Conservation (phyloP, 35 echinoderm and acorn worm genomes). For the Chiridota heheva region DNA sequence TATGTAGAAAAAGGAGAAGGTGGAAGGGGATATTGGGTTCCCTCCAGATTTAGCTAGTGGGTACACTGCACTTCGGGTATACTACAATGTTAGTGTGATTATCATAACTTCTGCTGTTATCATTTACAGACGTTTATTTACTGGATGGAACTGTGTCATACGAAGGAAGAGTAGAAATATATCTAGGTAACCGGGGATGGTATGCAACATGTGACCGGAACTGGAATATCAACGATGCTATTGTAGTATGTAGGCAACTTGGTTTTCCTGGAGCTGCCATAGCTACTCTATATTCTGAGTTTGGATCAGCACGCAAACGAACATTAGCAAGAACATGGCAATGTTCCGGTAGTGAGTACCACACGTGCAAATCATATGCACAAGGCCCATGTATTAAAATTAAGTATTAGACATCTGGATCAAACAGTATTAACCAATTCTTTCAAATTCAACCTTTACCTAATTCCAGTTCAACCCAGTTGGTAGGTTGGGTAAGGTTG, state of each 20-base stretch:
- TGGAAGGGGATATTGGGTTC: no score
- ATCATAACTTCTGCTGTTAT: no score
- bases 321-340: conserved; percentile 47
- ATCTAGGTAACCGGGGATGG: conserved; percentile 66
- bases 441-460: no score
- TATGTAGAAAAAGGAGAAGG: no score
- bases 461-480: no score
- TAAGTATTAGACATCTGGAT: no score
- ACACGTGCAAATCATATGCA: neutral
- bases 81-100: no score
- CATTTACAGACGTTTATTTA: conserved; percentile 64
- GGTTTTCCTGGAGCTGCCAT: conserved; percentile 73
- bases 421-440: no score
- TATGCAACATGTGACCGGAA: conserved; percentile 64
- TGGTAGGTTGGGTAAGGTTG: no score
- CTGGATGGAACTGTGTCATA: conserved; percentile 51
- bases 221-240: conserved; percentile 75
- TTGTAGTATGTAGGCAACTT: conserved; percentile 70
- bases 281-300: conserved; percentile 26
- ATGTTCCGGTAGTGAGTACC: conserved; percentile 63
- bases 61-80: no score
- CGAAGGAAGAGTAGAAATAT: conserved; percentile 73
- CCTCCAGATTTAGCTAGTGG: no score
- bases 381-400: no score
- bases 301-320: conserved; percentile 16